Evolutionary conservation across 2,888 invertebrate species (phyloP).

Genomic region (Andrena haemorrhoa): DNA sequence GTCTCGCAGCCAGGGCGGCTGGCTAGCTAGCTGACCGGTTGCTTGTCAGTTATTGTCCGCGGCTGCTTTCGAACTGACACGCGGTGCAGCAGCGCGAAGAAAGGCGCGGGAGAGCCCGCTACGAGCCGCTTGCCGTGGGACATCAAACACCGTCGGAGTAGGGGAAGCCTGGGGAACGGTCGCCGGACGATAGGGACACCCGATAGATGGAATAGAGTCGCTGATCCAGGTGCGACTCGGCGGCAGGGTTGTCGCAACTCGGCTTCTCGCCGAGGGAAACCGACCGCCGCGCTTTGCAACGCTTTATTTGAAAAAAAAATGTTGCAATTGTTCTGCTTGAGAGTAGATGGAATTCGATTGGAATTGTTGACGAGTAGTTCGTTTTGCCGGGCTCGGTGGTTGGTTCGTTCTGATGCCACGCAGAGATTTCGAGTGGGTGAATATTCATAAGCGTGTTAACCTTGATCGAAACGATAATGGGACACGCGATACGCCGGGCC

Average conservation of each 20-base stretch:
- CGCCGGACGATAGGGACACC: conserved; percentile 50
- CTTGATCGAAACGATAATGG: conserved; percentile 56
- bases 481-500: conserved; percentile 53
- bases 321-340: too few species aligned
- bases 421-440: conserved; percentile 23
- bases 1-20: conserved; percentile 39
- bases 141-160: conserved; percentile 52
- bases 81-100: conserved; percentile 80
- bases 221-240: conserved; percentile 17
- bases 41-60: conserved; percentile 76
- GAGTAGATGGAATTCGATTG: too few species aligned
- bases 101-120: conserved; percentile 81
- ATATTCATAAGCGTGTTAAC: conserved; percentile 56
- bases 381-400: background rate
- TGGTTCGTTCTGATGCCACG: conserved; percentile 4
- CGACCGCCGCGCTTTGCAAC: too few species aligned
- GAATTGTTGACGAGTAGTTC: background rate
- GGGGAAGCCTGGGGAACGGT: conserved; percentile 57
- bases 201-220: conserved; percentile 60
- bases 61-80: conserved; percentile 81
- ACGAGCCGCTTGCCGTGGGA: conserved; percentile 60
- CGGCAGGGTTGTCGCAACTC: background rate
- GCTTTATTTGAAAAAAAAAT: too few species aligned
- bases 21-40: conserved; percentile 58
- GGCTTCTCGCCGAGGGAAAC: too few species aligned